Percentiles rank a stretch among this genome's conserved stretches.
These are phyloP conservation scores for Sternarchorhynchus goeldii DNA, from an alignment of 2,797 vertebrate species.

Conservation along the genomic window DNA sequence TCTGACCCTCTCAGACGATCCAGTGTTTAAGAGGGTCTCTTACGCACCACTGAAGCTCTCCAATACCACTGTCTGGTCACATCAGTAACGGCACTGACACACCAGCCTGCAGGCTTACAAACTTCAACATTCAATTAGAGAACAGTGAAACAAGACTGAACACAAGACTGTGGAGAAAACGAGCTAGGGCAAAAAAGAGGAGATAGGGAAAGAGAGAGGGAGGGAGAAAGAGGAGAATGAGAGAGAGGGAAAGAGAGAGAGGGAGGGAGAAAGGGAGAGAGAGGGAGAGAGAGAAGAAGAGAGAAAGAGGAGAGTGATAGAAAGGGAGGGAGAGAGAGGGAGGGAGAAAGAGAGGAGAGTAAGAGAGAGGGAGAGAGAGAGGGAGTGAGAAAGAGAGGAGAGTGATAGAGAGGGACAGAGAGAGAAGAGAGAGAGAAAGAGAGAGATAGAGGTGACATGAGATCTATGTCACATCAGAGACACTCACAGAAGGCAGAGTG, in stretches of 20 bases:
- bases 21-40: constrained; percentile 31
- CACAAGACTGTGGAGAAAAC: too few relatives aligned
- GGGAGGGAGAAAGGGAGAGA: neutral
- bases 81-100: too few relatives aligned
- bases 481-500: constrained; percentile 17
- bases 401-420: constrained; percentile 16
- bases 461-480: constrained; percentile 29
- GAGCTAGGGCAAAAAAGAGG: too few relatives aligned
- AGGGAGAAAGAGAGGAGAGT: constrained; percentile 23
- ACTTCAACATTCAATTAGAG: constrained; percentile 31
- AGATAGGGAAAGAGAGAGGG: too few relatives aligned
- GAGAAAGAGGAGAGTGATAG: constrained; percentile 21
- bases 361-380: constrained; percentile 20
- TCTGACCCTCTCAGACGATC: constrained; percentile 49
- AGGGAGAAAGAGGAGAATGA: too few relatives aligned
- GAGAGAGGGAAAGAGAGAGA: neutral
- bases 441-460: constrained; percentile 10
- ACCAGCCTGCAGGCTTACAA: neutral
- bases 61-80: constrained; percentile 8
- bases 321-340: neutral
- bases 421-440: constrained; percentile 19
- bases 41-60: constrained; percentile 25
- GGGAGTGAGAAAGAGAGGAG: constrained; percentile 5
- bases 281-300: neutral
- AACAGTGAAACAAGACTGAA: neutral